A percentile compares a stretch with the other conserved stretches of the same genome.
These are phyloP conservation scores for Asteroscopus sphinx DNA, from an alignment of 2,888 invertebrate species.

Conservation along the genomic window DNA sequence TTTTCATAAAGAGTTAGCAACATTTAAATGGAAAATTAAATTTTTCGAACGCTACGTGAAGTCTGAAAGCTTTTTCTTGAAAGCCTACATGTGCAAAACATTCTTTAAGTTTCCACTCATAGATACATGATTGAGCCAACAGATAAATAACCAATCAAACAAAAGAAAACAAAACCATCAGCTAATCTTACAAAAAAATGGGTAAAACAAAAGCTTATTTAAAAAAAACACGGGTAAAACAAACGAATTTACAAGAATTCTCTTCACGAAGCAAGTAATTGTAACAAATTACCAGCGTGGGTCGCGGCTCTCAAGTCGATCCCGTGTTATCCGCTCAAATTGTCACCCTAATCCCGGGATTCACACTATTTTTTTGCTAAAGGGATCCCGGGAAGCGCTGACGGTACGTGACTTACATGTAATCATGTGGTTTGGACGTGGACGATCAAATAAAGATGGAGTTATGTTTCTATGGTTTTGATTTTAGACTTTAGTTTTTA, in stretches of 20 bases:
- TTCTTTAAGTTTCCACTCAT: no score
- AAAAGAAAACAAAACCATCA: constrained; percentile 13
- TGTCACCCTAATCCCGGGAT: constrained; percentile 77
- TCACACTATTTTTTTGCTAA: constrained; percentile 83
- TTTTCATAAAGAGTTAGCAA: no score
- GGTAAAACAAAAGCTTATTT: constrained; percentile 44
- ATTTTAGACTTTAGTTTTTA: not conserved
- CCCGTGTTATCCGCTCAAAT: constrained; percentile 79
- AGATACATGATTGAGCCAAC: no score
- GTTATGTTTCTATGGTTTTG: constrained; percentile 13
- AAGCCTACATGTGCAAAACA: no score
- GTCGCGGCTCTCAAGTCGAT: constrained; percentile 69
- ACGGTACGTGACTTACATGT: constrained; percentile 78
- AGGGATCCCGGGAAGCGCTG: constrained; percentile 73
- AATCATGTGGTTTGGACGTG: constrained; percentile 41
- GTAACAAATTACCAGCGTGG: constrained; percentile 78
- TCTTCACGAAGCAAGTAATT: constrained; percentile 74
- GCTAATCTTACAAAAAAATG: constrained; percentile 30
- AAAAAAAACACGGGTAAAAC: constrained; percentile 23
- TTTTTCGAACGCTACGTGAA: no score
- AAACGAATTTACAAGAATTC: constrained; percentile 54
- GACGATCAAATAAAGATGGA: constrained; percentile 33
- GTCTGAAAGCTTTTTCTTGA: no score
- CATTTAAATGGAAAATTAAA: no score
- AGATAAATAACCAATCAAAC: constrained; percentile 8